A percentile compares a stretch with the other conserved stretches of the same genome.
Evolutionary conservation across 2,888 invertebrate species (phyloP).

Genomic region (Dusona sp.): DNA sequence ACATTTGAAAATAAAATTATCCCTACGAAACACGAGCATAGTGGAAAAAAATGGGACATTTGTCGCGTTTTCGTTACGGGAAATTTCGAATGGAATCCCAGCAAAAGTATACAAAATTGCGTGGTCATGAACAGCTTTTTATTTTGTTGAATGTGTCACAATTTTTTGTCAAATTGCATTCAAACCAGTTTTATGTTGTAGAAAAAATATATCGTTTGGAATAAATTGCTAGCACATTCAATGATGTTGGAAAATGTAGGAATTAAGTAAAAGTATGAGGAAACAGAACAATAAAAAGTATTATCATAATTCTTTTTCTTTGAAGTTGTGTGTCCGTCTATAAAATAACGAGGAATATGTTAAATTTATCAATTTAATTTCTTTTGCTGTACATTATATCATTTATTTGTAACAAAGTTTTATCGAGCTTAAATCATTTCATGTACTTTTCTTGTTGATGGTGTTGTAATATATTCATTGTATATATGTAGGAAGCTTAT

Average conservation of each 20-base stretch:
- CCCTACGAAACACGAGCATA: too few relatives aligned
- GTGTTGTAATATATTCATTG: too few relatives aligned
- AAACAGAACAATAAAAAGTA: not conserved
- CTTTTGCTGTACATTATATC: too few relatives aligned
- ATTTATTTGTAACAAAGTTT: too few relatives aligned
- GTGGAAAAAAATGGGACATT: not conserved
- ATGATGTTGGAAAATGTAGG: not conserved
- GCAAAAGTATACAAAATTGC: not conserved
- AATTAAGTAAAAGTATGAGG: not conserved
- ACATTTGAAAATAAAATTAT: constrained; percentile 1
- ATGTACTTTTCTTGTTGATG: too few relatives aligned
- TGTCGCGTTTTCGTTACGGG: not conserved
- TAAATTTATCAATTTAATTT: not conserved
- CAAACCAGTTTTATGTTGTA: not conserved
- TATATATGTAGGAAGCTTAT: too few relatives aligned
- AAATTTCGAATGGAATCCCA: constrained; percentile 9
- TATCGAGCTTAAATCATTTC: too few relatives aligned
- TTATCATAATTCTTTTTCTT: not conserved
- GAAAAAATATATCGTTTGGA: not conserved
- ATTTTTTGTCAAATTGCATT: not conserved
- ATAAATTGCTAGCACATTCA: not conserved
- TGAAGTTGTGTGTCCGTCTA: too few relatives aligned
- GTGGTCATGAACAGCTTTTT: constrained; percentile 7
- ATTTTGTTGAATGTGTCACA: not conserved
- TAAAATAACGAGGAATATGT: not conserved